These are phyloP conservation scores for Tolmerus cingulatus DNA, from an alignment of 2,888 invertebrate species.

Conservation along the genomic window DNA sequence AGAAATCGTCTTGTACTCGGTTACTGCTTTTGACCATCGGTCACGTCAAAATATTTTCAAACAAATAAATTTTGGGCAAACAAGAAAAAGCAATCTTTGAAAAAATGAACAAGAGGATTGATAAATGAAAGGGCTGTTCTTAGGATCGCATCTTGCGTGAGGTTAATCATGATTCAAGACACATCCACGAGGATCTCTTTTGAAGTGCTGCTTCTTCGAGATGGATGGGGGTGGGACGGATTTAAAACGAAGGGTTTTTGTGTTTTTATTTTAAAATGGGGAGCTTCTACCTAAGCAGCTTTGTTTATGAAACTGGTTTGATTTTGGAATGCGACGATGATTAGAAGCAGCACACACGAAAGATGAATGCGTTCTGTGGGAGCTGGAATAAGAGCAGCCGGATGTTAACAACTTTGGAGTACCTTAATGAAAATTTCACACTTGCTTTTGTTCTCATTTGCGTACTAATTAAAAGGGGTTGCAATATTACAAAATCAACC, in stretches of 20 bases:
- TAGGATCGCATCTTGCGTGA: neutral
- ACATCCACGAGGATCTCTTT: neutral
- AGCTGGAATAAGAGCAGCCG: neutral
- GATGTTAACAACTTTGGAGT: neutral
- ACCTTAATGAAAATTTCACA: neutral
- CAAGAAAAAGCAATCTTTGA: neutral
- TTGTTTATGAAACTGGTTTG: neutral
- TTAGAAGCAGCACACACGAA: neutral
- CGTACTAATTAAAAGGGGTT: neutral
- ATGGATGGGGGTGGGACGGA: neutral
- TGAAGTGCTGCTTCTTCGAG: neutral
- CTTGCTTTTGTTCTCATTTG: neutral
- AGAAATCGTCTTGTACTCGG: neutral
- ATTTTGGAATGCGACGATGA: neutral
- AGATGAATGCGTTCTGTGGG: neutral
- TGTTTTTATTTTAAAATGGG: neutral
- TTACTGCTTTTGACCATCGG: neutral
- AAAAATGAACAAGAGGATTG: neutral
- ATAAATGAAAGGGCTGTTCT: neutral
- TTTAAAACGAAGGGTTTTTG: neutral
- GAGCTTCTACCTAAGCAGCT: neutral
- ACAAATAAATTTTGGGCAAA: neutral
- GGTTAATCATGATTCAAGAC: neutral
- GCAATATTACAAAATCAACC: neutral
- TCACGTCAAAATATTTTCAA: slow-evolving; percentile 35